phyloP scores from a whole-genome alignment of 2,797 vertebrate species.

The Champsocephalus esox region DNA sequence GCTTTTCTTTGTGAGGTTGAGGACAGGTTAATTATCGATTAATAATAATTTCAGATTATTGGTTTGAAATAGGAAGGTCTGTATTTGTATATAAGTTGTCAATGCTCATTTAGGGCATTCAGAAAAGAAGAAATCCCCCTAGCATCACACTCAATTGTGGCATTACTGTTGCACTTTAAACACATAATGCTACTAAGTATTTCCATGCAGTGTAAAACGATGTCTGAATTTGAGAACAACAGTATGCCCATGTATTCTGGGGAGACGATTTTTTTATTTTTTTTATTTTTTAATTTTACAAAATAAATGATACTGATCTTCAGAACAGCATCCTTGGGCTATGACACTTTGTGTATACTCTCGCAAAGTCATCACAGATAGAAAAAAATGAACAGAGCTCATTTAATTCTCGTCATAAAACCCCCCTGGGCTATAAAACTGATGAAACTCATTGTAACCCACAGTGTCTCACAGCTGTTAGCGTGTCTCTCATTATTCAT shows the following conservation, averaged over 20 bases:
- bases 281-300: too few relatives aligned
- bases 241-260: neutral
- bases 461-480: neutral
- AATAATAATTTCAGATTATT: neutral
- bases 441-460: conserved; percentile 30
- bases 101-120: neutral
- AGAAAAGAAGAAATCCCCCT: neutral
- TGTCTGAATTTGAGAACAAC: neutral
- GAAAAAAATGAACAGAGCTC: neutral
- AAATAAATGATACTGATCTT: too few relatives aligned
- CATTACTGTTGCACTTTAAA: neutral
- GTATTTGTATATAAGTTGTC: neutral
- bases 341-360: neutral
- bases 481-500: conserved; percentile 16
- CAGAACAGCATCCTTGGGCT: neutral
- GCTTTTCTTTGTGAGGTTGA: neutral
- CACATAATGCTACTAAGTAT: neutral
- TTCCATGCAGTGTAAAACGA: neutral
- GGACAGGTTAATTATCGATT: too few relatives aligned
- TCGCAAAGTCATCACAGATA: conserved; percentile 4
- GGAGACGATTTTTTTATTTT: neutral
- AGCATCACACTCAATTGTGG: neutral
- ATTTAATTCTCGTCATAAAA: neutral
- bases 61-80: neutral
- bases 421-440: conserved; percentile 4